These are phyloP conservation scores for Helicoverpa zea DNA, from an alignment of 1,140 invertebrate genomes.

Conservation along the genomic window DNA sequence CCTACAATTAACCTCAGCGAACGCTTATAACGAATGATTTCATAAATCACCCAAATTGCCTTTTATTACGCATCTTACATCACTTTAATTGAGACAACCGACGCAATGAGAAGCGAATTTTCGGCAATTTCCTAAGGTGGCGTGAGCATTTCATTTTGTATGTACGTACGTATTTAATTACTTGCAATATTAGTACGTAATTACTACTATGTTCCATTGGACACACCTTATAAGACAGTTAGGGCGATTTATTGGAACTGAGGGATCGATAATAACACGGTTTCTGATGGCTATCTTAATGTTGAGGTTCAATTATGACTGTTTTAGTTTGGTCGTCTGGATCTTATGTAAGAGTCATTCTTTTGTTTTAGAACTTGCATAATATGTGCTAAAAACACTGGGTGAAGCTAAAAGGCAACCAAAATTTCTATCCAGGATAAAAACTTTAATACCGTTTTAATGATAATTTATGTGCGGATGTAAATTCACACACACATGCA, in stretches of 20 bases:
- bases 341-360: too few species aligned
- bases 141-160: conserved; percentile 51
- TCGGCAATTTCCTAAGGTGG: conserved; percentile 58
- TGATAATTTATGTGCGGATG: conserved; percentile 22
- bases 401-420: too few species aligned
- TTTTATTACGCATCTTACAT: conserved; percentile 55
- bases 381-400: too few species aligned
- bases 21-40: conserved; percentile 52
- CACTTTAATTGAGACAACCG: conserved; percentile 60
- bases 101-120: conserved; percentile 61
- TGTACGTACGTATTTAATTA: conserved; percentile 36
- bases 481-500: conserved; percentile 12
- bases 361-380: not conserved
- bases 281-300: not conserved
- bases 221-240: not conserved
- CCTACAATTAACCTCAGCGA: conserved; percentile 54
- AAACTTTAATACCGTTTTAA: conserved; percentile 15
- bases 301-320: too few species aligned
- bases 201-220: conserved; percentile 43
- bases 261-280: not conserved
- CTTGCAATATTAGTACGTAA: conserved; percentile 38
- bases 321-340: too few species aligned
- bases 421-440: not conserved
- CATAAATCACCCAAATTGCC: conserved; percentile 55
- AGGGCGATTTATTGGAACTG: not conserved